These are phyloP conservation scores for Micromesistius poutassou DNA, from an alignment of 2,797 vertebrate species.

Conservation along the genomic window DNA sequence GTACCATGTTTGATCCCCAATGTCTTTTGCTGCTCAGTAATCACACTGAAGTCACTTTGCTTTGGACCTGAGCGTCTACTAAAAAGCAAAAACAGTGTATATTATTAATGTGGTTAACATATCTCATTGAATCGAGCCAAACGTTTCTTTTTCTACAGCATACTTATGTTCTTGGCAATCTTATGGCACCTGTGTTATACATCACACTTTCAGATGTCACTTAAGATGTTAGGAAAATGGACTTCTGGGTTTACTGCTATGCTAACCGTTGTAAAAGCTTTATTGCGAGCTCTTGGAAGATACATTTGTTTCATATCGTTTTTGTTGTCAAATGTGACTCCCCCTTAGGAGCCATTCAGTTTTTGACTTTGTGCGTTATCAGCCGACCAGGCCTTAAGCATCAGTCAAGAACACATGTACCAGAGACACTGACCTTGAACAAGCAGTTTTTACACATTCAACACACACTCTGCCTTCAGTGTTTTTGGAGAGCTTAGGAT, in stretches of 20 bases:
- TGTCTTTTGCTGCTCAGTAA: too few relatives aligned
- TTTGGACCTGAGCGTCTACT: background rate
- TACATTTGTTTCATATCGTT: too few relatives aligned
- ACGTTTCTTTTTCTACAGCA: background rate
- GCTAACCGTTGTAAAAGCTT: too few relatives aligned
- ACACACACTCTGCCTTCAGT: background rate
- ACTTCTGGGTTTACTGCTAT: too few relatives aligned
- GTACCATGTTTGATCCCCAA: too few relatives aligned
- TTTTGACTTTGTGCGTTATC: background rate
- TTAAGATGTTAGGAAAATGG: background rate
- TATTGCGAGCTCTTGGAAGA: too few relatives aligned
- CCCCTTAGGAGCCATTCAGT: background rate
- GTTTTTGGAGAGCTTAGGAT: background rate
- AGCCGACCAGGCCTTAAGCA: background rate
- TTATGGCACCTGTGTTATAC: background rate
- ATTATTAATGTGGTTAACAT: background rate
- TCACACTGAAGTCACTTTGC: too few relatives aligned
- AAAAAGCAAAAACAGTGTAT: background rate
- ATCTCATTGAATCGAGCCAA: background rate
- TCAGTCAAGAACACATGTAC: background rate
- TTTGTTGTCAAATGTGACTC: background rate
- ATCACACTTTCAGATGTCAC: background rate
- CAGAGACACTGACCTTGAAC: background rate
- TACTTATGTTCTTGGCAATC: background rate
- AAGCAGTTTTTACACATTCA: background rate